Conservation (phyloP, 2,797 vertebrate genomes). For the Malacoraja senta region DNA sequence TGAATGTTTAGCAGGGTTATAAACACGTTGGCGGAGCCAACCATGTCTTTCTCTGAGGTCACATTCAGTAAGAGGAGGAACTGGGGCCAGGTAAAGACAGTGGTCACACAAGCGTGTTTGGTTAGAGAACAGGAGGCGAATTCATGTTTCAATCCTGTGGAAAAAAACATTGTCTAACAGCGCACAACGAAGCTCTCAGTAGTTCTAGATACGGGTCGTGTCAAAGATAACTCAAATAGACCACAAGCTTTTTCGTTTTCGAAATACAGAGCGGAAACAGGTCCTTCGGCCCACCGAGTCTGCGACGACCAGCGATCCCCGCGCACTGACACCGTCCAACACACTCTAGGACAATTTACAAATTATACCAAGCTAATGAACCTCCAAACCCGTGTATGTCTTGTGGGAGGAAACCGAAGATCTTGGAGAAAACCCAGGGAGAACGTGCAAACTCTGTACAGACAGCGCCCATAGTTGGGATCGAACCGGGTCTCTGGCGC, state of each 20-base stretch:
- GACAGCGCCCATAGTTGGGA: too few relatives aligned
- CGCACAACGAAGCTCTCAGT: constrained; percentile 4
- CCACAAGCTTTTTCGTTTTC: neutral
- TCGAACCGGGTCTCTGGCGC: too few relatives aligned
- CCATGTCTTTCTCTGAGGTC: neutral
- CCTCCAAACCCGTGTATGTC: too few relatives aligned
- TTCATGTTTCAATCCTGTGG: neutral
- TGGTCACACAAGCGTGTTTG: neutral
- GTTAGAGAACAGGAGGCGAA: constrained; percentile 14
- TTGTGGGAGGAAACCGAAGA: too few relatives aligned
- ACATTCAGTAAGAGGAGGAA: neutral
- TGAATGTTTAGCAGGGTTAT: neutral
- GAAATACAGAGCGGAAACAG: too few relatives aligned
- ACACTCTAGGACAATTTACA: too few relatives aligned
- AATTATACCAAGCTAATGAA: too few relatives aligned
- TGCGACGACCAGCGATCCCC: too few relatives aligned
- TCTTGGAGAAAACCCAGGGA: too few relatives aligned
- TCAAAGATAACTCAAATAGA: neutral
- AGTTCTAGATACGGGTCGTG: neutral
- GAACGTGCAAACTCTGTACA: too few relatives aligned
- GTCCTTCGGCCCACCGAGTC: too few relatives aligned
- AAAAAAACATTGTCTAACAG: neutral
- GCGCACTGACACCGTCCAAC: too few relatives aligned
- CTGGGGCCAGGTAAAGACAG: neutral
- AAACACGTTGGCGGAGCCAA: neutral